A percentile compares a stretch with the other conserved stretches of the same genome.
phyloP scores from a whole-genome alignment of 2,888 invertebrate species.

The Apamea sordens region DNA sequence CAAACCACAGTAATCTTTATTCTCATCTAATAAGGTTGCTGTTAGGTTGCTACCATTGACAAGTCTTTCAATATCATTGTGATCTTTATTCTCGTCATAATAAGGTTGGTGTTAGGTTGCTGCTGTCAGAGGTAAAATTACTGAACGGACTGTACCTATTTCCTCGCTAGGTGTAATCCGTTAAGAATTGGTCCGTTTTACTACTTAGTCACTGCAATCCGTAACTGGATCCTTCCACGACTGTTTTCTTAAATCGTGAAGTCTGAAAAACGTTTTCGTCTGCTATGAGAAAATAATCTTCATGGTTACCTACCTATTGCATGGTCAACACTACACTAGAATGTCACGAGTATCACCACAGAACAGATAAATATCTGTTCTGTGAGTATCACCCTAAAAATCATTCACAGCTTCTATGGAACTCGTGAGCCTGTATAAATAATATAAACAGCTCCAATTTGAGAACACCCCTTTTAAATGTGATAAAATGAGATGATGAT shows the following conservation, averaged over 20 bases:
- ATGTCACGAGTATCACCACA: not conserved
- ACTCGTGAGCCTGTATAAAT: not conserved
- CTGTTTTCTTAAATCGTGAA: not conserved
- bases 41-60: not conserved
- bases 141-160: not conserved
- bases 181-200: not conserved
- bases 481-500: not conserved
- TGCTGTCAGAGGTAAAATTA: not conserved
- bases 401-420: not conserved
- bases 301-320: not conserved
- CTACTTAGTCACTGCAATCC: not conserved
- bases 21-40: not conserved
- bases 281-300: not conserved
- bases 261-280: not conserved
- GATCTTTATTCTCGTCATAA: no score
- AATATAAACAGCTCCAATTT: not conserved
- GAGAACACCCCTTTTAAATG: not conserved
- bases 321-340: not conserved
- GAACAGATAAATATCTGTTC: no score
- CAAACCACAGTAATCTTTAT: not conserved
- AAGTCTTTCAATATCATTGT: not conserved
- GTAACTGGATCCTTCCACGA: not conserved
- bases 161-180: not conserved
- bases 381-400: not conserved
- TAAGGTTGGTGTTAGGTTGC: no score